A percentile compares a stretch with the other conserved stretches of the same genome.
Conservation (phyloP, 2,797 vertebrate species). For the Tangara arthus region DNA sequence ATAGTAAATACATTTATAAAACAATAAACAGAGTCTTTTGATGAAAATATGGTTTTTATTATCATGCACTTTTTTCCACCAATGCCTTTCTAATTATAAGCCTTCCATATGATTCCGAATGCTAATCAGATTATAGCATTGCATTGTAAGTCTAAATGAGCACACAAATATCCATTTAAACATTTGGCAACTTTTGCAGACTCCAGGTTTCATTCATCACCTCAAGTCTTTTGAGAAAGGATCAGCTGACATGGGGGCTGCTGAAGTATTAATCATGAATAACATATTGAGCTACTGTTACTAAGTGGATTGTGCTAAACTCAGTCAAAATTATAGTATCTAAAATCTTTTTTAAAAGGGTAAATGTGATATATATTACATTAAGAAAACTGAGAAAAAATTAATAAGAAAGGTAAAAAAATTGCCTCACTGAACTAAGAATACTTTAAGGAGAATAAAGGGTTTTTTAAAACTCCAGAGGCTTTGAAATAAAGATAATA, state of each 20-base stretch:
- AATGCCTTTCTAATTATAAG: not conserved
- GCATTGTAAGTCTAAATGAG: not conserved
- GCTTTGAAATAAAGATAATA: not conserved
- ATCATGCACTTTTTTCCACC: not conserved
- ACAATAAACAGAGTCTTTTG: not conserved
- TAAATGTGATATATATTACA: not conserved
- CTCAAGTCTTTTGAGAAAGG: not conserved
- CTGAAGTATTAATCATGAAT: not conserved
- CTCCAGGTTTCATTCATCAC: not conserved
- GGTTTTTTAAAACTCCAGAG: not conserved
- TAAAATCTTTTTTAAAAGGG: not conserved
- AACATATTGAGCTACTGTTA: not conserved
- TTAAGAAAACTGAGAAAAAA: not conserved
- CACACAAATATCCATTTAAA: not conserved
- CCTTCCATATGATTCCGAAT: not conserved
- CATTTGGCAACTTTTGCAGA: not conserved
- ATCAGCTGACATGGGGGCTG: not conserved
- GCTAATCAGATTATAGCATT: not conserved
- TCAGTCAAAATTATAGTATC: not conserved
- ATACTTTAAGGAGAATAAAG: not conserved
- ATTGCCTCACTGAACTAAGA: not conserved
- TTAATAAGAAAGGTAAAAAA: not conserved
- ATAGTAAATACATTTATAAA: not conserved
- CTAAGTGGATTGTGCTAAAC: not conserved
- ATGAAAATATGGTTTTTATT: not conserved